A percentile compares a stretch with the other conserved stretches of the same genome.
Evolutionary conservation across 2,888 invertebrate genomes (phyloP).

Genomic region (Masnerella sp.): DNA sequence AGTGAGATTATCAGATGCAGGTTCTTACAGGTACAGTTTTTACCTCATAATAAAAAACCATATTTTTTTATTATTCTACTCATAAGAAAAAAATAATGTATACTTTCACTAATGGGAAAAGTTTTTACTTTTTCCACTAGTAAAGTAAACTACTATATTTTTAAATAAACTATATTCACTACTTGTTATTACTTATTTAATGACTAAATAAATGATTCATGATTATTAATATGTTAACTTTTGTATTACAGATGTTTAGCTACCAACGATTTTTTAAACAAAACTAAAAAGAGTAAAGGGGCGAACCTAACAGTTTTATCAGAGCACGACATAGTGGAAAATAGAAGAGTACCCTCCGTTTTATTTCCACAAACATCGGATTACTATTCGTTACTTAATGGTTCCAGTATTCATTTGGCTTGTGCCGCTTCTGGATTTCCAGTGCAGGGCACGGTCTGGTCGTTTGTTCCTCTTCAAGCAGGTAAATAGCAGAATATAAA

Average conservation of each 20-base stretch:
- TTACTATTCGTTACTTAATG: conserved; percentile 72
- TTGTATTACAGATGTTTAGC: conserved; percentile 72
- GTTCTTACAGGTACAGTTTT: conserved; percentile 79
- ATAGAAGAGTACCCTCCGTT: conserved; percentile 32
- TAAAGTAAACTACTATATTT: too few species aligned
- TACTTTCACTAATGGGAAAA: too few species aligned
- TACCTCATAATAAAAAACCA: too few species aligned
- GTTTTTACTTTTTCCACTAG: too few species aligned
- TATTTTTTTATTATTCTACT: not conserved
- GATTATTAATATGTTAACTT: not conserved
- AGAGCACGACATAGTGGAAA: conserved; percentile 43
- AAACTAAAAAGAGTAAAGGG: conserved; percentile 75
- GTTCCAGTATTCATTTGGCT: conserved; percentile 77
- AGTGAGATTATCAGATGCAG: conserved; percentile 78
- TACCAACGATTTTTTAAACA: conserved; percentile 74
- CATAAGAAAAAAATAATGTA: too few species aligned
- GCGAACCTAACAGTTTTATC: conserved; percentile 72
- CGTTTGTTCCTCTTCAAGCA: conserved; percentile 70
- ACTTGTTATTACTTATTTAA: too few species aligned
- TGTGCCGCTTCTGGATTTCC: conserved; percentile 79
- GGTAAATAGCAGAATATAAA: conserved; percentile 50
- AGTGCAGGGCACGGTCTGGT: conserved; percentile 75
- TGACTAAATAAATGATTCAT: too few species aligned
- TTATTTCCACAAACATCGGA: conserved; percentile 73
- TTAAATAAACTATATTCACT: not conserved